Evolutionary conservation across 2,113 vertebrate species (phyloP), one percentile per base, ranked within the genome.

Genomic region (Gopherus flavomarginatus): DNA sequence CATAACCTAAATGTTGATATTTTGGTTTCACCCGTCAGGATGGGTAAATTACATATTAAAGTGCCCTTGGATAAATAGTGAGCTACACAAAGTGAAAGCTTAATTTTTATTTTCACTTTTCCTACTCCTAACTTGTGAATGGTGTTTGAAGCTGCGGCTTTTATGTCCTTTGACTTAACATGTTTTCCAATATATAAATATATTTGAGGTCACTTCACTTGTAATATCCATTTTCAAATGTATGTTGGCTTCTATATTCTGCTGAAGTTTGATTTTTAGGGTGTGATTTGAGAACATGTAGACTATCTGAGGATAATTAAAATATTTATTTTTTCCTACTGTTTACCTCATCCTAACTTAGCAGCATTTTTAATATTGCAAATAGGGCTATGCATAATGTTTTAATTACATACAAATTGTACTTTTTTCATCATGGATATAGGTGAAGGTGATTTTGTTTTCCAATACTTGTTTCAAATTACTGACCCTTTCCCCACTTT

Each of bases 41-140:
- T 6, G 12, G 19, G 7, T 0, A 1, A 6, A 24, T 38, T 59
- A 0, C 0, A 1, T 0, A 1, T 11, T 0, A 1, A 3, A 0
- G 2, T n/a, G 35, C 2, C 29, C 21, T 11, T 38, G 4, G 0
- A 0, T 5, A 22, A 38, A 2, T 4, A 2, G 22, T 81, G 0
- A 83, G 50, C 87, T 81, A 81, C 31, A 49, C 9, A 21, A 81
- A 21, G 79, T 52, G 35, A 52, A 81, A 81, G 8, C 65, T 72
- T n/a, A 69, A 38, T 9, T 72, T 35, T 72, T 21, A 65, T 72
- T 17, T 72, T 69, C n/a, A 72, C 8, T n/a, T 35, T 72, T 38
- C 65, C 17, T 35, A 72, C n/a, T 38, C 65, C 65, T 72, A 38
- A 72, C 19, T n/a, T 72, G 35, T 72, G 31, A 17, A 72, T 72